Percentiles rank a stretch among this genome's conserved stretches.
Evolutionary conservation across 2,888 invertebrate genomes (phyloP).

Genomic region (Acrocyrtus sp.): DNA sequence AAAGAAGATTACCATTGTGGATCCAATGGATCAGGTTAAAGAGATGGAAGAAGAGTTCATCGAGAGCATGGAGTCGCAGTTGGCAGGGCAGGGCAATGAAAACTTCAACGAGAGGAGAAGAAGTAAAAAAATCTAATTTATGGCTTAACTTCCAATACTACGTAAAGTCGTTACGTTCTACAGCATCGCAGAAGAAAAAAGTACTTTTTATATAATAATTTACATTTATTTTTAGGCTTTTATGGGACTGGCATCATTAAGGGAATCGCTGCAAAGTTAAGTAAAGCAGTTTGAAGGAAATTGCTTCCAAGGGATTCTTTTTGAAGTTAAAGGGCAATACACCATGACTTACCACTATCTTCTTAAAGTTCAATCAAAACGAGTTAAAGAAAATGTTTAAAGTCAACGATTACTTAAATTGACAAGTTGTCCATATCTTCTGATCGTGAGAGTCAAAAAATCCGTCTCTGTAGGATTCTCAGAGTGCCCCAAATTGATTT

Average conservation of each 20-base stretch:
- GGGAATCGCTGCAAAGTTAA: neutral
- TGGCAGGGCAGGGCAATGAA: neutral
- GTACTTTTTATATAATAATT: neutral
- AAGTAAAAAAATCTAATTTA: neutral
- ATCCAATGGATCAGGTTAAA: slow-evolving; percentile 56
- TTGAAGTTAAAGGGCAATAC: too few species aligned
- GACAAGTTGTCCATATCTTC: too few species aligned
- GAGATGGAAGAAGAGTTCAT: slow-evolving; percentile 59
- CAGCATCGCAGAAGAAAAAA: too few species aligned
- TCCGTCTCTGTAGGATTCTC: too few species aligned
- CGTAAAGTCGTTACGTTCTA: neutral
- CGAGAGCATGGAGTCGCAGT: slow-evolving; percentile 48
- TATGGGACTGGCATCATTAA: neutral
- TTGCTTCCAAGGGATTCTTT: too few species aligned
- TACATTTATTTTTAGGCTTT: slow-evolving; percentile 1
- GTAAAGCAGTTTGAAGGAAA: too few species aligned
- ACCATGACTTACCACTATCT: neutral
- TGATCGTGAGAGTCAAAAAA: too few species aligned
- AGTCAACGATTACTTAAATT: neutral
- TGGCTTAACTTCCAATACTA: neutral
- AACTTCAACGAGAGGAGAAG: slow-evolving; percentile 29
- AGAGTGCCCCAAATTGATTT: too few species aligned
- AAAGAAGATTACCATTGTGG: too few species aligned
- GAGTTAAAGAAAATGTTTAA: neutral
- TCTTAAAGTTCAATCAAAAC: neutral